Evolutionary conservation across 1,140 invertebrate genomes (phyloP).

Genomic region (Dinothrombium tinctorium): DNA sequence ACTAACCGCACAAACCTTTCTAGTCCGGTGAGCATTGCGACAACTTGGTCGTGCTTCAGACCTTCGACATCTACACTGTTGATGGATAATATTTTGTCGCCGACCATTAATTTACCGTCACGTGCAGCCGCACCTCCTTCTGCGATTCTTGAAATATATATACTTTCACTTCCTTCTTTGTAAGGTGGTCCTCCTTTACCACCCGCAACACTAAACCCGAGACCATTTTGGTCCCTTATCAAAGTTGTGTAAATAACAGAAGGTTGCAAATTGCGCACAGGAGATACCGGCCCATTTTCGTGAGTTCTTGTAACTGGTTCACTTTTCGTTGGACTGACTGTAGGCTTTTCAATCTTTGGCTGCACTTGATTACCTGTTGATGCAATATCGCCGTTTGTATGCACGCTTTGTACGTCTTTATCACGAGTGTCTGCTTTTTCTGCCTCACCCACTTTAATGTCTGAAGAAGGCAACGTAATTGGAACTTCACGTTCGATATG

Average conservation of each 20-base stretch:
- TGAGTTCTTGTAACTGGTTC: no score
- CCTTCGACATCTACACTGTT: conserved; percentile 78
- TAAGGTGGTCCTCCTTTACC: conserved; percentile 66
- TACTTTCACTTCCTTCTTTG: no score
- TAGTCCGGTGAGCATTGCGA: conserved; percentile 57
- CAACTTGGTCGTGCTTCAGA: conserved; percentile 71
- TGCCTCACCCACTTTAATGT: no score
- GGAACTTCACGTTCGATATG: conserved; percentile 30
- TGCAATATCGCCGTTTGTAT: no score
- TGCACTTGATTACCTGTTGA: no score
- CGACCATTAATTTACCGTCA: conserved; percentile 74
- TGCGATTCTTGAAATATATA: conserved; percentile 77
- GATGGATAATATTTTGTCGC: conserved; percentile 78
- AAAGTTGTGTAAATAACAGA: conserved; percentile 77
- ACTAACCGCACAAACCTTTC: conserved; percentile 67
- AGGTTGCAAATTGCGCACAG: no score
- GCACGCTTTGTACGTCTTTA: no score
- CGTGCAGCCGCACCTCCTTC: conserved; percentile 71
- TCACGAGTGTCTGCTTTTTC: no score
- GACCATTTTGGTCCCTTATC: conserved; percentile 60
- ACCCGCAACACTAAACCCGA: conserved; percentile 86
- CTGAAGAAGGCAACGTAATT: no score
- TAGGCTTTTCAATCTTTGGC: no score
- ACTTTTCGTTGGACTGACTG: no score
- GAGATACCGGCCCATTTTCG: no score